Percentiles rank a stretch among this genome's conserved stretches.
Evolutionary conservation across 2,797 vertebrate species (phyloP).

Genomic region (Manis crassicaudata): DNA sequence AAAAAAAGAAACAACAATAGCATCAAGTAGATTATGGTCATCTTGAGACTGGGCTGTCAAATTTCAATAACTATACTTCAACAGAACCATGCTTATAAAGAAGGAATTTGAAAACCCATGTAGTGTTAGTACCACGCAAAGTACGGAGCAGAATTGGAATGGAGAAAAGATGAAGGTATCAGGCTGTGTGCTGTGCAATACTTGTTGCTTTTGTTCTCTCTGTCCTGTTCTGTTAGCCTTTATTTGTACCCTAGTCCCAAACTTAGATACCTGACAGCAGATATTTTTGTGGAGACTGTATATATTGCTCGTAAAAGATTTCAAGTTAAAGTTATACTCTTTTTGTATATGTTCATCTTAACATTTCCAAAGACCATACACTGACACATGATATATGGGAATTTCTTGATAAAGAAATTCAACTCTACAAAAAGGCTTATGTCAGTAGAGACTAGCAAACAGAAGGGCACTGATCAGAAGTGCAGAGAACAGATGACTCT

Average conservation of each 20-base stretch:
- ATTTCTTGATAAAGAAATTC: neutral
- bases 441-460: slow-evolving; percentile 96
- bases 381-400: too few relatives aligned
- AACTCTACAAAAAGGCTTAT: slow-evolving; percentile 94
- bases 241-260: neutral
- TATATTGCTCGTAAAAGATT: neutral
- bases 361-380: neutral
- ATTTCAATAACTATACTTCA: neutral
- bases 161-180: neutral
- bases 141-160: slow-evolving; percentile 25
- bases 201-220: neutral
- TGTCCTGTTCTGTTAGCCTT: neutral
- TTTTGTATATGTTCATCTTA: slow-evolving; percentile 14
- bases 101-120: slow-evolving; percentile 11
- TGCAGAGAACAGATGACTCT: neutral
- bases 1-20: neutral
- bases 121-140: neutral
- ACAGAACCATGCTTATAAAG: neutral
- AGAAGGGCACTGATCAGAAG: slow-evolving; percentile 89
- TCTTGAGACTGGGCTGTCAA: neutral
- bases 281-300: neutral
- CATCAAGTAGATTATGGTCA: neutral
- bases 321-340: neutral
- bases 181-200: neutral
- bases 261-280: neutral